Base-by-base conservation (phyloP, 2,113 vertebrate genomes). In the Quiscalus mexicanus region DNA sequence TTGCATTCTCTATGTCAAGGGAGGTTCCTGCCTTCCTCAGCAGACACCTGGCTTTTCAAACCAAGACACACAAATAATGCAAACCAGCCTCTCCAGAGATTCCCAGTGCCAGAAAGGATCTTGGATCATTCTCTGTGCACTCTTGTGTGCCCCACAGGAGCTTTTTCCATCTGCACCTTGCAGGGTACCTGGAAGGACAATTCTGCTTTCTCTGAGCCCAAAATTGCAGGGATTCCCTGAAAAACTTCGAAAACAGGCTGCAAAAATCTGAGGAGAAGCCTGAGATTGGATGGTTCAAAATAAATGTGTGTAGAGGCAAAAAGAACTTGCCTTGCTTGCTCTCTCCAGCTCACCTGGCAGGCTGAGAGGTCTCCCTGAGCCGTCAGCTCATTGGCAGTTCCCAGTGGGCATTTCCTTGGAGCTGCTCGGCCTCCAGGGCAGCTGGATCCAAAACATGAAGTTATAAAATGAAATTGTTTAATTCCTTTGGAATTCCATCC, bases 311-410 rank as follows among this genome's bases (percentile, higher is more conserved):
- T 0, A 47, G 50, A 58, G 23, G 8, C 15, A 39, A 17, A 18
- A 70, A 50, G 27, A 6, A 0, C 22, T 49, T 28, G 0, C 12
- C 8, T 16, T 64, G 25, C 4, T 22, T 5, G 8, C 25, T 37
- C 2, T 25, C 5, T 3, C 1, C 45, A 64, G 18, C 49, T 97
- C 76, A 99, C 99, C 99, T 98, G 98, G 91, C 98, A 99, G 68
- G 98, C 97, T 15, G 91, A 71, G 56, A 97, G 47, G 9, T 96
- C 88, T 55, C 84, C 94, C 90, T 97, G 98, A 30, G 96, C 98
- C 7, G 98, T 96, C 58, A 98, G 93, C 5, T 96, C 80, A 81
- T 98, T 98, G 87, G 97, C 98, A 44, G 98, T 98, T 86, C 98
- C 97, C 45, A 69, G 31, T 0, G 98, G 98, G 74, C 98, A 99